Evolutionary conservation across 2,888 invertebrate genomes (phyloP), one percentile per base, ranked within the genome.

Genomic region (Tetragonisca angustula): DNA sequence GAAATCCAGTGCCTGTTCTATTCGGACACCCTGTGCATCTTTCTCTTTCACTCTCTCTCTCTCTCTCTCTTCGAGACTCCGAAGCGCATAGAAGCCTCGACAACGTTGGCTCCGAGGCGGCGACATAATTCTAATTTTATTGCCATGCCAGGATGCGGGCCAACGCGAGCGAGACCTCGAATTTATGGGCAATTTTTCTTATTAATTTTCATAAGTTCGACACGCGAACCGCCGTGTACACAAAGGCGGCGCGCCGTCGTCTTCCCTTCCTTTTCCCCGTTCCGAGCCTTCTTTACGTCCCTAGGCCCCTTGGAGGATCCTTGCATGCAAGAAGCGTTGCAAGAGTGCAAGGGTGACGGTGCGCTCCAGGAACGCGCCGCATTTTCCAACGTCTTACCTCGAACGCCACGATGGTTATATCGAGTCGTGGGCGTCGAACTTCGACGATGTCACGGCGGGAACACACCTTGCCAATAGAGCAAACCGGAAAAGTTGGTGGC

Each of bases 181-280:
- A 94, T 94, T 94, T 94, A 94, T 93, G 93, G 92, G 91, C 92
- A 92, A 94, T 94, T 94, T 94, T 94, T 94, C 94, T 94, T 94
- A 93, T 94, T 94, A 94, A 94, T 94, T 94, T 94, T 94, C 94
- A 92, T 94, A 94, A 94, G 92, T 94, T 94, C 93, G 94, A 94
- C 94, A 92, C 92, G 93, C 90, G 92, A 91, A 91, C 87, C 87
- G 76, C 79, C 76, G 79, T 84, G 87, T 89, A 91, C 90, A 91
- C 93, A 92, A 93, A 92, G 92, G 91, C 74, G 6, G 2, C 4
- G 36, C 27, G 32, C 32, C 32, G 32, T 32, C 32, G 32, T 32
- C 27, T 19, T 19, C 24, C 27, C 9, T 9, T 2, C 19, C 49
- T 2, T 2, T 1, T 17, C 32, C 19, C 3, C 9, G 13, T 49